Base-by-base conservation (phyloP, 2,113 vertebrate species). In the Cynoglossus semilaevis region DNA sequence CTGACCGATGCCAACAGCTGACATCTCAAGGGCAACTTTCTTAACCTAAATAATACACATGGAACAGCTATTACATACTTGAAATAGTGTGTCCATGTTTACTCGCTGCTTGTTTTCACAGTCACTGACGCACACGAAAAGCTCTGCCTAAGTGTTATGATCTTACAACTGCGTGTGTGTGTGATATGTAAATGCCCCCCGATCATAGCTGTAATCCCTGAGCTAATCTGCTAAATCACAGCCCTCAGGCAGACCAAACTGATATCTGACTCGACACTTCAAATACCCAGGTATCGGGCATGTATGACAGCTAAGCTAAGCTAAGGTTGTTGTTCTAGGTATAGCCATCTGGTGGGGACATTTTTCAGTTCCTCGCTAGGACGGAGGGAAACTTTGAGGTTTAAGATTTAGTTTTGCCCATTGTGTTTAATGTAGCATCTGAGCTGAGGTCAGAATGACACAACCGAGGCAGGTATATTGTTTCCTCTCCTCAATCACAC, bases 151-250 rank as follows among this genome's bases (percentile, higher is more conserved):
- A 57, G 67, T 45, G 56, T 63, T 82, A 60, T 29, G 7, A 41
- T n/a, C 3, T 49, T 34, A 53, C 50, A 37, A 9, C 38, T 22
- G 43, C 50, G 50, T 37, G 47, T 9, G 61, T 58, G 59, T 41
- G 56, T 48, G 44, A 38, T 54, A 54, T 18, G 54, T 48, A 46
- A 51, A 15, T 13, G 60, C 19, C 57, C 58, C 59, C 55, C 19
- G 54, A 74, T 72, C 66, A 58, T 42, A 59, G 49, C 62, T 15
- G 48, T 83, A 76, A 85, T 84, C 76, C 68, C 48, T 34, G 11
- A 4, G 65, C 56, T 79, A 81, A 83, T 82, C 84, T 63, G 52
- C 22, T 48, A 72, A 63, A 74, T 77, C 55, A 68, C 67, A 74
- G 75, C 40, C 44, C 56, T 5, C 40, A 43, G 51, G 61, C 49